Evolutionary conservation across 1,140 invertebrate genomes (phyloP), one percentile per base, ranked within the genome.

Genomic region (Danaus melanippus): DNA sequence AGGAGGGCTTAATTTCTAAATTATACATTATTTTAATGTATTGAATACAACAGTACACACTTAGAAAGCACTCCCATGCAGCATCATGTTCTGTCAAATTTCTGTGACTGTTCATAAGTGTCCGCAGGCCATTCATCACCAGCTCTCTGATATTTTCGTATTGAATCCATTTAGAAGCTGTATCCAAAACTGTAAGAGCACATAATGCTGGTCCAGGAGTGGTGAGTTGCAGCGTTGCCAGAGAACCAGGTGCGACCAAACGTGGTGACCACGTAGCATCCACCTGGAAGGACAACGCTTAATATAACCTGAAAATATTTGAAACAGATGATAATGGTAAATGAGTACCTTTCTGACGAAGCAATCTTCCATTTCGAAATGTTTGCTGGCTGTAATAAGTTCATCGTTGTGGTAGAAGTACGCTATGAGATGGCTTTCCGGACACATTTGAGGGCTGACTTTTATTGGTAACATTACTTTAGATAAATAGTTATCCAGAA

Each of bases 331-430:
- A 32, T 2, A 44, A 50, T 47, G 17, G 48, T 45, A 43, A 15
- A 15, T 15, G 3, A 15, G 57, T 62, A 87, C 86, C 78, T 87
- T 87, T 60, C 87, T 84, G 8, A 52, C 66, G 59, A 88, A 87
- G 62, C 86, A 88, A 6, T 87, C 85, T 0, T 84, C 80, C 67
- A 85, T 78, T 40, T 81, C 77, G 47, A 87, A 79, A 61, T 79
- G 74, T 47, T 86, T 88, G 50, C 65, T 79, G 2, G 85, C 79
- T 12, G 74, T 84, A 21, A 94, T 89, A 0, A 90, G 84, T 65
- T 94, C 92, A 0, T 89, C 89, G 10, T 92, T 90, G 9, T 90
- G 85, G 12, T 92, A 89, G 69, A 93, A 93, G 58, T 92, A 94
- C 0, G 93, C 88, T 0, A 94, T 63, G 5, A 94, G 67, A 68